phyloP scores from a whole-genome alignment of 64 coral and sea anemone species.

The Exaiptasia diaphana region DNA sequence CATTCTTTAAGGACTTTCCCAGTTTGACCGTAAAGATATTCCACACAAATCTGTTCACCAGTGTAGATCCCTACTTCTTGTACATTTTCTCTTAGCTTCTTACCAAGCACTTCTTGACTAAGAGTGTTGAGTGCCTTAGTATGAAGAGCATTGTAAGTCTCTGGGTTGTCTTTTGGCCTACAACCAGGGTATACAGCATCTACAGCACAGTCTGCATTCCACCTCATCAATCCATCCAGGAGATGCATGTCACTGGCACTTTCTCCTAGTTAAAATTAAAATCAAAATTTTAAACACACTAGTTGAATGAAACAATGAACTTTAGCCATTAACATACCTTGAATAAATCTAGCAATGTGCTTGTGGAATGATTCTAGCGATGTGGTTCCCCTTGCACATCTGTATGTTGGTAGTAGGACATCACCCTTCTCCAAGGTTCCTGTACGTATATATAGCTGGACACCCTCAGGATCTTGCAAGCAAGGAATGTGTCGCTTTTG shows the following conservation, averaged over 20 bases:
- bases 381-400: conserved; percentile 45
- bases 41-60: background rate
- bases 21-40: conserved; percentile 1
- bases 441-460: conserved; percentile 26
- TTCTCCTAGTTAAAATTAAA: no score
- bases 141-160: background rate
- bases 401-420: conserved; percentile 8
- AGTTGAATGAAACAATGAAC: no score
- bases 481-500: conserved; percentile 33
- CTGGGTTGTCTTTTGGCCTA: no score
- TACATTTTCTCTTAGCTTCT: background rate
- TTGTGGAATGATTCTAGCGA: conserved; percentile 55
- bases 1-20: background rate
- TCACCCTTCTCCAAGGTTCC: conserved; percentile 25
- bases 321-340: conserved; percentile 29
- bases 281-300: no score
- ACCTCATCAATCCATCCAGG: background rate
- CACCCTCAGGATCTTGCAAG: conserved; percentile 25
- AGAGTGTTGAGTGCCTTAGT: background rate
- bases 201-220: background rate
- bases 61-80: background rate
- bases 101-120: background rate
- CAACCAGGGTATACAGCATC: background rate
- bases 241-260: conserved; percentile 33
- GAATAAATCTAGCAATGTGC: conserved; percentile 51